Evolutionary conservation across 37 sponge, comb jelly and placozoan species (phyloP), one percentile per base, ranked within the genome.

Genomic region (Geodia barretti): DNA sequence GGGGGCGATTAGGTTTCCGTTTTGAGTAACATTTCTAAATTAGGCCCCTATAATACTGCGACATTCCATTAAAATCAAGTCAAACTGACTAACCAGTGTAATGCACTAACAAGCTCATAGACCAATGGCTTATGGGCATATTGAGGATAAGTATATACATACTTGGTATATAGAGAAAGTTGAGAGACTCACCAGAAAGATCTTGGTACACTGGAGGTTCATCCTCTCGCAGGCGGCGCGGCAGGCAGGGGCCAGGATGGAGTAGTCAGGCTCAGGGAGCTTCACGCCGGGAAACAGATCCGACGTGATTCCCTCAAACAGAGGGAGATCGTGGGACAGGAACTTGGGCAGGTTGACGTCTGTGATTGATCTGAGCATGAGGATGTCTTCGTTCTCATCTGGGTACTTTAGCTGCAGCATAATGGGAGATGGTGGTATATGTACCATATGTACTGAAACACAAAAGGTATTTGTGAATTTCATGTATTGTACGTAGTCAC

Each of bases 341-440:
- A 99, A 99, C 76, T 99, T 97, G 68, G 97, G 97, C 28, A 99
- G 76, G 77, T 97, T 99, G 43, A 99, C 97, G 83, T 99, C 97
- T 68, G 84, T 91, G 74, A 99, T 99, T 25, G 97, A 96, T 41
- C 97, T 65, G 69, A 99, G 61, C 95, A 97, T 92, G 68, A 97
- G 88, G 31, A 96, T 92, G 68, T 92, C 97, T 33, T 99, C 99
- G 70, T 99, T 88, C 47, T 95, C 95, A 35, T 98, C 97, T 32
- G 99, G 99, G 70, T 98, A 98, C 84, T 96, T 94, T 41, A 98
- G 92, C 80, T 83, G 41, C 34, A 66, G 3, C n/a, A n/a, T n/a
- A n/a, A 41, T 26, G 24, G 36, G 58, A 58, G 38, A 4, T 35
- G 14, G 4, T 24, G 2, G 61, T 63, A 76, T 36, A 29, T 61